Evolutionary conservation across 1,140 invertebrate species (phyloP), one percentile per base, ranked within the genome.

Genomic region (Halictus rubicundus): DNA sequence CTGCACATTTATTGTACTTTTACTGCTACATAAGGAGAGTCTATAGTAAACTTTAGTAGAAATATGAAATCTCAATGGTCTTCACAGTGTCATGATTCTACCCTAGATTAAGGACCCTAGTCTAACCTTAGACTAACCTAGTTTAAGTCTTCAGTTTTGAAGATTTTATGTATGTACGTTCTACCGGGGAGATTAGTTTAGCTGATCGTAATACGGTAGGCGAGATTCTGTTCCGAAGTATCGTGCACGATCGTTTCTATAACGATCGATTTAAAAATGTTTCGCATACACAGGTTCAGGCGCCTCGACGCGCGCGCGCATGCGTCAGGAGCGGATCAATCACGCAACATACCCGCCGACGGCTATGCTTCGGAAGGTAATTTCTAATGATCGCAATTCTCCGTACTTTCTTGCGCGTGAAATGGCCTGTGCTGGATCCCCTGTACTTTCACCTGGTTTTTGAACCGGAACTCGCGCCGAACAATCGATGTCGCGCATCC

Each of bases 271-370:
- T 32, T 27, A n/a, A 52, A 81, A 61, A 80, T 80, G 46, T 42
- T 75, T 37, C 69, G 54, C 16, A 16, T 57, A n/a, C 19, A 46
- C 54, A 54, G 74, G 42, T 66, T 65, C 52, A 32, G 27, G 12
- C 42, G 57, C 60, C 42, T 37, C 12, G 39, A 52, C 25, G 39
- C 60, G 25, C 46, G 16, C n/a, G 83, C 70, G 83, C 74, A 72
- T 70, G 79, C 83, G 70, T 46, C 83, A 86, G 74, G 79, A 60
- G 39, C 69, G 84, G 69, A 86, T 82, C 75, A 79, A 86, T 86
- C 54, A 63, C n/a, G 25, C 42, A 3, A 32, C 25, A 60, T 32
- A 16, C 83, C 78, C 64, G 42, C 19, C n/a, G 14, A 68, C 57
- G 37, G 63, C 57, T 39, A 37, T 72, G 27, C 23, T 64, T 69